Conservation (phyloP, 2,888 invertebrate genomes). For the Melanargia galathea region DNA sequence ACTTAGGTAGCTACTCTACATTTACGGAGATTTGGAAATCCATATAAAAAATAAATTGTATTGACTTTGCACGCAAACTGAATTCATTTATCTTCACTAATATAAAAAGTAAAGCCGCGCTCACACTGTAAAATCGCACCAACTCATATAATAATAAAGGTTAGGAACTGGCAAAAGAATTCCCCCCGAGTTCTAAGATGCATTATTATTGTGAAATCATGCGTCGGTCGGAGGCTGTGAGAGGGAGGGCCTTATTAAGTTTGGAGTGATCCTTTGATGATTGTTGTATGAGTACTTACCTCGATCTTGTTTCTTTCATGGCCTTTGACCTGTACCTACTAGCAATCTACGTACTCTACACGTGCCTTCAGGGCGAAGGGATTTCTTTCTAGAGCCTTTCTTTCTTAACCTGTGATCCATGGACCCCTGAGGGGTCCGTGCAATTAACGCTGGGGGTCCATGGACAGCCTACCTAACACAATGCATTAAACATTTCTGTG, state of each 20-base stretch:
- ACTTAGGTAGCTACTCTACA: too few relatives aligned
- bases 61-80: slow-evolving; percentile 29
- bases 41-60: slow-evolving; percentile 20
- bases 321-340: slow-evolving; percentile 1
- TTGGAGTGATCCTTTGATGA: slow-evolving; percentile 29
- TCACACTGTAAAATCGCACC: slow-evolving; percentile 2
- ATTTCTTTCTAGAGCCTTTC: too few relatives aligned
- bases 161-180: slow-evolving; percentile 17
- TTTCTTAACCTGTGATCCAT: too few relatives aligned
- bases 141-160: not conserved
- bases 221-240: slow-evolving; percentile 26
- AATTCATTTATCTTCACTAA: slow-evolving; percentile 17
- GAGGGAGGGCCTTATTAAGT: slow-evolving; percentile 27
- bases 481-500: too few relatives aligned
- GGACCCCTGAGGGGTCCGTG: too few relatives aligned
- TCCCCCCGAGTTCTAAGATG: slow-evolving; percentile 19
- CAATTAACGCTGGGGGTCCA: too few relatives aligned
- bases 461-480: too few relatives aligned
- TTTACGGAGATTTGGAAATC: not conserved
- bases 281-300: slow-evolving; percentile 18
- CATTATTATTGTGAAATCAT: slow-evolving; percentile 36
- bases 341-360: too few relatives aligned
- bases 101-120: not conserved
- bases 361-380: too few relatives aligned
- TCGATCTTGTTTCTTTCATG: slow-evolving; percentile 8